These are phyloP conservation scores for Lycaon pictus DNA, from an alignment of 2,113 vertebrate genomes.

Conservation along the genomic window DNA sequence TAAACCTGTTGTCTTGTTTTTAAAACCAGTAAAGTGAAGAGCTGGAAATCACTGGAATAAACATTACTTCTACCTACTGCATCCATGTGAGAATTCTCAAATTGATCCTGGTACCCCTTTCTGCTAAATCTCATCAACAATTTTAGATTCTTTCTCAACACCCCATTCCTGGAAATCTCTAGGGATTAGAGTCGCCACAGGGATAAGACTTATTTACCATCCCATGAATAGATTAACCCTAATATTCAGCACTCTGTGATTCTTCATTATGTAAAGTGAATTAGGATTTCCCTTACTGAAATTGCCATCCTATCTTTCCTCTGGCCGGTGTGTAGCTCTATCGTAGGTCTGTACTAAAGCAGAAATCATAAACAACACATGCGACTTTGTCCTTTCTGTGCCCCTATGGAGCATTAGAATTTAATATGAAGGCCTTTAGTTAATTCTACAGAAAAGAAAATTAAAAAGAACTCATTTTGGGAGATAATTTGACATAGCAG, in stretches of 20 bases:
- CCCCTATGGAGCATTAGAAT: background rate
- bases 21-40: background rate
- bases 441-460: constrained; percentile 53
- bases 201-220: background rate
- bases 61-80: background rate
- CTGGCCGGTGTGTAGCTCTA: background rate
- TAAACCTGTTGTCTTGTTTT: background rate
- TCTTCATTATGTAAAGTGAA: background rate
- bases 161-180: background rate
- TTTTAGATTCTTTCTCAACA: background rate
- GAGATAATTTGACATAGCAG: background rate
- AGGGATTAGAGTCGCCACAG: background rate
- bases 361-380: background rate
- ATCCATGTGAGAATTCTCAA: background rate
- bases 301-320: background rate
- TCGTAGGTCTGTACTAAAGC: background rate
- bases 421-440: constrained; percentile 25
- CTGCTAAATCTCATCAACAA: background rate
- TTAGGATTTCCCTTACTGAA: background rate
- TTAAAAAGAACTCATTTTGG: background rate
- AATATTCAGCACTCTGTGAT: background rate
- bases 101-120: background rate
- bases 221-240: background rate
- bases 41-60: background rate
- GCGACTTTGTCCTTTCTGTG: background rate